Evolutionary conservation across 2,113 vertebrate genomes (phyloP), one percentile per base, ranked within the genome.

Genomic region (Salvator merianae): DNA sequence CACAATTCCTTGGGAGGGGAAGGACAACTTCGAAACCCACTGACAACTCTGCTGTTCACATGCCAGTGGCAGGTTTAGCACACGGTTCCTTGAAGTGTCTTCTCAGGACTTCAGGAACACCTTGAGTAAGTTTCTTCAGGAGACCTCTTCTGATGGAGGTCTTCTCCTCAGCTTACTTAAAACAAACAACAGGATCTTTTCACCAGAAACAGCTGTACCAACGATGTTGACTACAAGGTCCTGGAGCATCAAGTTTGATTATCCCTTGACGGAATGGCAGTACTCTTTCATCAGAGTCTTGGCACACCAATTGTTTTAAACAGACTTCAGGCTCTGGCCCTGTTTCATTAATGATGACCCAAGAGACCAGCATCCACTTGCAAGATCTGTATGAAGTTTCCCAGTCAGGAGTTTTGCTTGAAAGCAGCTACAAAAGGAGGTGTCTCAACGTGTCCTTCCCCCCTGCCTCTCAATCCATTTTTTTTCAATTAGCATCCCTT

Each of bases 301-400:
- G 55, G 50, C 73, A 71, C 77, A 85, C 86, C 6, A 14, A 12
- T 76, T 47, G 74, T 90, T 88, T 74, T 87, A 74, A 92, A 92
- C 88, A 88, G 91, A 92, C 84, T 82, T 91, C 85, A 83, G 90
- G 81, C 90, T 34, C 84, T 92, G 90, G 90, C 53, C 82, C 50
- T 87, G 53, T 91, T 95, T 93, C 93, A 92, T 94, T 93, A 87
- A 88, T 77, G 68, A 78, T 74, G 88, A 73, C 85, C 88, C 80
- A 86, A 82, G 77, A 79, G 91, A 77, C 87, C 81, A 84, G 69
- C 79, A 90, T 91, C 83, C 36, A 10, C 63, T 91, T 79, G 69
- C 87, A 81, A 59, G 4, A 86, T 73, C 76, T 38, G 63, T 30
- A 18, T 43, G 81, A 77, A 81, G 81, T 70, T 75, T 36, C 63